Base-by-base conservation (phyloP, 2,888 invertebrate genomes). In the Unio pictorum region DNA sequence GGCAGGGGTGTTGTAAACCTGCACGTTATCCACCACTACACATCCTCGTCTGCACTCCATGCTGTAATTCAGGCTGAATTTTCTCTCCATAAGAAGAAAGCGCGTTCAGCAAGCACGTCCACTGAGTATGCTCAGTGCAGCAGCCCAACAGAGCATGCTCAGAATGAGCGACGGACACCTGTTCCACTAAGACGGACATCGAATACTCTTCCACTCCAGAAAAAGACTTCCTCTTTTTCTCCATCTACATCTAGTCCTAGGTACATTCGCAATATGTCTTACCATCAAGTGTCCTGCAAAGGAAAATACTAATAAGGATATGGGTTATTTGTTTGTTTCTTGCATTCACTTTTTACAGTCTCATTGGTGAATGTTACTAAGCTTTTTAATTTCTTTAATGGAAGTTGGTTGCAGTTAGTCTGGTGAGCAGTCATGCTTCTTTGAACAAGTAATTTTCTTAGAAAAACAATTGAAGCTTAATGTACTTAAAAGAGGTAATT, bases 1-100 rank as follows among this genome's bases (percentile, higher is more conserved):
- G 79, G 73, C 84, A 86, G 86, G 83, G 84, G 86, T 72, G 83
- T 86, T 76, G 80, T 84, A 67, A 82, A 81, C 64, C 80, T 84
- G 72, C 81, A 77, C 77, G 79, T 83, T 73, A 81, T 84, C 73
- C 80, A 82, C 71, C 81, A 84, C 71, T 82, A 81, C 72, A 81
- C 84, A 66, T 84, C 86, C 68, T 74, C 80, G 76, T 81, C 82
- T 69, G 83, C 84, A 67, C 74, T 85, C 69, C 84, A 83, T 67
- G 81, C 84, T 66, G 80, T 81, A 63, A 77, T 84, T 72, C 81
- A 80, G 64, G 81, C 81, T n/a, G 77, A 77, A 58, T 77, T 71
- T 64, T 72, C 71, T 17, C 69, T 68, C 54, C 77, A 77, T 61
- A 73, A 73, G 64, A 60, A 66, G 45, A 74, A 73, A 61, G 45